Conservation (phyloP, 2,113 vertebrate species). For the Paratilapia polleni region DNA sequence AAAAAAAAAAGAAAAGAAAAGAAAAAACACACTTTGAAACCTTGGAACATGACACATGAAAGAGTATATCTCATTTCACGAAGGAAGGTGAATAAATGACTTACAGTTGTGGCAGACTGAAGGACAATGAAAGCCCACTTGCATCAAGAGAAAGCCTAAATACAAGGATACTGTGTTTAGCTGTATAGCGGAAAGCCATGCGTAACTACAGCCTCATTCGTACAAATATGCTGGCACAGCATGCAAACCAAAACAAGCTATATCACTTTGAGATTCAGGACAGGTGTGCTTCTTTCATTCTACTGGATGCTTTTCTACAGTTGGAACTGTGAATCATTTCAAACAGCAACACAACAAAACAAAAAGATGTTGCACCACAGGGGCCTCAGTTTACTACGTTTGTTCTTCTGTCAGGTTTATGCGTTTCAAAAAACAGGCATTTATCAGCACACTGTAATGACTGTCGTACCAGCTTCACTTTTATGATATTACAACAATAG, state of each 20-base stretch:
- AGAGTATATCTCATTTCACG: slow-evolving; percentile 27
- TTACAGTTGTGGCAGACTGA: slow-evolving; percentile 24
- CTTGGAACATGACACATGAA: neutral
- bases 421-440: neutral
- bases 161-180: neutral
- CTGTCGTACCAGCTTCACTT: neutral
- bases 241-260: neutral
- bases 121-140: slow-evolving; percentile 27
- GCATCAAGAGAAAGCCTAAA: neutral
- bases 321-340: slow-evolving; percentile 11
- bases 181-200: slow-evolving; percentile 3
- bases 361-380: slow-evolving; percentile 25
- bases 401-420: slow-evolving; percentile 5
- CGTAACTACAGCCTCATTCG: slow-evolving; percentile 18
- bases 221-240: slow-evolving; percentile 29
- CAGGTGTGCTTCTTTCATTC: slow-evolving; percentile 27
- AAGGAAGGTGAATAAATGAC: slow-evolving; percentile 19
- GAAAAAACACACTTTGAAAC: neutral
- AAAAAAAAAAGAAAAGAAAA: neutral
- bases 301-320: neutral
- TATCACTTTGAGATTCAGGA: slow-evolving; percentile 22
- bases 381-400: slow-evolving; percentile 12
- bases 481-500: slow-evolving; percentile 1
- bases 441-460: neutral
- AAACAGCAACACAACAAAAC: slow-evolving; percentile 20